Evolutionary conservation across 2,888 invertebrate species (phyloP).

Genomic region (Lithophane ornitopus): DNA sequence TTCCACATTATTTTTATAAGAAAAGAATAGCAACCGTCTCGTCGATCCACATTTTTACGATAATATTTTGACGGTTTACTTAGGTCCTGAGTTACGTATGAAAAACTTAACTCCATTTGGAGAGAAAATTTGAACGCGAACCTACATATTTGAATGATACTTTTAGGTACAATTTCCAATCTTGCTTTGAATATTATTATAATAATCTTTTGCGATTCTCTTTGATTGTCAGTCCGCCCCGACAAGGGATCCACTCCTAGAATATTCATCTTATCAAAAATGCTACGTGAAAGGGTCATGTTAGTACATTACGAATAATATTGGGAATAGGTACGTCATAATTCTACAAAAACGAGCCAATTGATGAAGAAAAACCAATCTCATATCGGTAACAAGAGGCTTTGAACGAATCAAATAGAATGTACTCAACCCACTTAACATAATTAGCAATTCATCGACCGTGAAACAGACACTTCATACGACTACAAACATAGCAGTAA

Average conservation of each 20-base stretch:
- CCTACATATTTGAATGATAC: constrained; percentile 7
- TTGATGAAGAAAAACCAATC: constrained; percentile 15
- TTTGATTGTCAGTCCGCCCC: constrained; percentile 45
- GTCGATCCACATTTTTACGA: constrained; percentile 13
- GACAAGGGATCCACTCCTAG: constrained; percentile 46
- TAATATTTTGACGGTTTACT: constrained; percentile 44
- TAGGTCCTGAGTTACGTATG: constrained; percentile 26
- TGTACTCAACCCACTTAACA: constrained; percentile 24
- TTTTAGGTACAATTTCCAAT: constrained; percentile 38
- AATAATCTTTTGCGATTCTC: constrained; percentile 53
- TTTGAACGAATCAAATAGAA: constrained; percentile 7
- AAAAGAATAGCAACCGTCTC: constrained; percentile 38
- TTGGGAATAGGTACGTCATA: background rate
- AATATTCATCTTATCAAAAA: constrained; percentile 61
- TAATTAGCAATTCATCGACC: constrained; percentile 22
- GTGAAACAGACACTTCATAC: background rate
- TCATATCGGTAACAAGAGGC: constrained; percentile 8
- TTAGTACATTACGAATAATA: constrained; percentile 37
- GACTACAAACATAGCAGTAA: background rate
- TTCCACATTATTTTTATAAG: constrained; percentile 35
- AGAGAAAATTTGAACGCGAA: constrained; percentile 16
- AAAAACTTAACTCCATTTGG: constrained; percentile 18
- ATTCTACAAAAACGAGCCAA: constrained; percentile 13
- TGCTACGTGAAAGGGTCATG: constrained; percentile 35
- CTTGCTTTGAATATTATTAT: constrained; percentile 42